Percentiles rank a stretch among this genome's conserved stretches.
phyloP scores from a whole-genome alignment of 2,113 vertebrate species.

The Calyptommatus sinebrachiatus region DNA sequence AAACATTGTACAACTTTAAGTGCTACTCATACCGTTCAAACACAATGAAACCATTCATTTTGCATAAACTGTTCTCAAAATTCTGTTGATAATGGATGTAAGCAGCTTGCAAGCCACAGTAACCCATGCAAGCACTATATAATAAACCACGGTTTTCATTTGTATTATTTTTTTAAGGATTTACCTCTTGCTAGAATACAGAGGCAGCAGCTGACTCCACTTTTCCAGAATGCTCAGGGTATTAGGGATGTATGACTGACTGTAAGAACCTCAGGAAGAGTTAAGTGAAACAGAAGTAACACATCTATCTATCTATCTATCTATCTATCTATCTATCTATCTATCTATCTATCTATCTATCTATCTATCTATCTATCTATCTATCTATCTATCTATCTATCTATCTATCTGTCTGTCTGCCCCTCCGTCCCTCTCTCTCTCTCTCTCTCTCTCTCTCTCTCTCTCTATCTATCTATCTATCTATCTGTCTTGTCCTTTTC shows the following conservation, averaged over 20 bases:
- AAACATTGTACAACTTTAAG: slow-evolving; percentile 52
- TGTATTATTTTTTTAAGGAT: background rate
- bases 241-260: background rate
- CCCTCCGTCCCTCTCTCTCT: too few relatives aligned
- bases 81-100: slow-evolving; percentile 26
- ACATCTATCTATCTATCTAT: too few relatives aligned
- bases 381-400: too few relatives aligned
- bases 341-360: too few relatives aligned
- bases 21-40: slow-evolving; percentile 40
- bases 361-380: too few relatives aligned
- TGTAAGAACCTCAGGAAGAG: too few relatives aligned
- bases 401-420: too few relatives aligned
- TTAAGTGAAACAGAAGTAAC: background rate
- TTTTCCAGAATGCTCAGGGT: background rate
- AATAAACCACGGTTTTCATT: background rate
- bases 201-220: too few relatives aligned
- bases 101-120: background rate
- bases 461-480: too few relatives aligned
- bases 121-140: background rate
- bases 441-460: too few relatives aligned
- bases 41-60: slow-evolving; percentile 45
- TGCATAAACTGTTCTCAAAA: slow-evolving; percentile 26
- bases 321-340: too few relatives aligned
- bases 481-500: too few relatives aligned
- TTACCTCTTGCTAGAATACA: background rate